phyloP scores from a whole-genome alignment of 1,140 invertebrate species.

The Mizuhopecten yessoensis region DNA sequence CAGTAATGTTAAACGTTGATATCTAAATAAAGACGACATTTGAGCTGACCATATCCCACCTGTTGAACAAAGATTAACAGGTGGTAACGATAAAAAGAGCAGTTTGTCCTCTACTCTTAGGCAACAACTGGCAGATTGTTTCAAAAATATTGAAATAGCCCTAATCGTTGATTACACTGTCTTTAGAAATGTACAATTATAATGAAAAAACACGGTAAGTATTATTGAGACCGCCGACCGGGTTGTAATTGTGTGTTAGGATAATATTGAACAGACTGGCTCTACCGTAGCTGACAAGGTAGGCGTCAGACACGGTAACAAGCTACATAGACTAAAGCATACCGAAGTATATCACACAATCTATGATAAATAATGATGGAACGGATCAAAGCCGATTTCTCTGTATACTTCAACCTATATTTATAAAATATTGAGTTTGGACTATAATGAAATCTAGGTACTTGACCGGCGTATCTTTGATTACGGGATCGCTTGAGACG shows the following conservation, averaged over 20 bases:
- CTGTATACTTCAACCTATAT: background rate
- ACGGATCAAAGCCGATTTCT: background rate
- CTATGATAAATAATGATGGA: conserved; percentile 23
- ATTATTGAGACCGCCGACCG: background rate
- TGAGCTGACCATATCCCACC: background rate
- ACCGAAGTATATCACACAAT: background rate
- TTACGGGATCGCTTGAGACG: background rate
- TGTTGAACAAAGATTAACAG: background rate
- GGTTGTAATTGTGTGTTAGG: background rate
- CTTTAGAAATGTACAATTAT: background rate
- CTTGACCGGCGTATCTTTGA: background rate
- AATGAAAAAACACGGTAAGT: background rate
- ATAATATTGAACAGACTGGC: background rate
- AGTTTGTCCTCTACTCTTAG: background rate
- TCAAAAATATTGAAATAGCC: conserved; percentile 30
- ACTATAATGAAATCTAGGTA: background rate
- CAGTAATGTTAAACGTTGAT: too few relatives aligned
- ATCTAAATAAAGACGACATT: background rate
- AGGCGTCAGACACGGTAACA: background rate
- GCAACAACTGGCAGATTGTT: background rate
- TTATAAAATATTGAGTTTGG: background rate
- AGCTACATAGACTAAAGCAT: background rate
- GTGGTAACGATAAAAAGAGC: background rate
- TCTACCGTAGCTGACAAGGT: background rate
- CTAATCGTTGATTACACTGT: background rate